These are phyloP conservation scores for Acanthurus leucopareius DNA, from an alignment of 2,797 vertebrate species.

Conservation along the genomic window DNA sequence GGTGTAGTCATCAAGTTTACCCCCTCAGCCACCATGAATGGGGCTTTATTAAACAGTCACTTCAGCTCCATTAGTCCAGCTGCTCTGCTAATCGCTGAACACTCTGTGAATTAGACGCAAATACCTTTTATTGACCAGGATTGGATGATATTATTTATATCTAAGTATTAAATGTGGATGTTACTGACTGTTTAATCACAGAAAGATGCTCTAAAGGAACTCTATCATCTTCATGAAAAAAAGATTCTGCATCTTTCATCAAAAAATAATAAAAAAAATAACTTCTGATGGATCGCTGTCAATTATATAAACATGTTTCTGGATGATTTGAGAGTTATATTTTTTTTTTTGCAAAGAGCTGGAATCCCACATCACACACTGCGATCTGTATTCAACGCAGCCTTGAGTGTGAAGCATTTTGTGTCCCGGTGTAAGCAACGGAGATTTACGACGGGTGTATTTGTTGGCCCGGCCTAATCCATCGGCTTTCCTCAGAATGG, in stretches of 20 bases:
- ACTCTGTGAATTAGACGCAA: background rate
- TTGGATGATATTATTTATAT: too few relatives aligned
- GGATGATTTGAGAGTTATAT: background rate
- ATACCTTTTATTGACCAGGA: background rate
- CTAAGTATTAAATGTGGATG: too few relatives aligned
- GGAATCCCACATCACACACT: conserved; percentile 22
- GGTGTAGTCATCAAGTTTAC: background rate
- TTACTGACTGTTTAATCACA: too few relatives aligned
- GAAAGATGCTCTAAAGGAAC: too few relatives aligned
- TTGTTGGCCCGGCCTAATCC: conserved; percentile 67
- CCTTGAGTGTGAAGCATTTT: conserved; percentile 35
- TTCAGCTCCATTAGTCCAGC: background rate
- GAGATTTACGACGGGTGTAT: conserved; percentile 71
- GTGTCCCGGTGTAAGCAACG: conserved; percentile 56
- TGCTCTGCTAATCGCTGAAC: conserved; percentile 1
- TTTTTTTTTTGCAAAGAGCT: background rate
- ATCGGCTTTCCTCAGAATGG: conserved; percentile 62
- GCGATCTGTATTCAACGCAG: conserved; percentile 64
- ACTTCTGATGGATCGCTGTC: background rate
- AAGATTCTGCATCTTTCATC: too few relatives aligned
- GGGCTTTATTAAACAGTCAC: too few relatives aligned
- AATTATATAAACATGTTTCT: conserved; percentile 14
- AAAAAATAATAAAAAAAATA: too few relatives aligned
- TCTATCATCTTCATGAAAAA: too few relatives aligned
- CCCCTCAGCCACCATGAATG: background rate